phyloP scores from a whole-genome alignment of 2,888 invertebrate species.

The Microplitis manilae region DNA sequence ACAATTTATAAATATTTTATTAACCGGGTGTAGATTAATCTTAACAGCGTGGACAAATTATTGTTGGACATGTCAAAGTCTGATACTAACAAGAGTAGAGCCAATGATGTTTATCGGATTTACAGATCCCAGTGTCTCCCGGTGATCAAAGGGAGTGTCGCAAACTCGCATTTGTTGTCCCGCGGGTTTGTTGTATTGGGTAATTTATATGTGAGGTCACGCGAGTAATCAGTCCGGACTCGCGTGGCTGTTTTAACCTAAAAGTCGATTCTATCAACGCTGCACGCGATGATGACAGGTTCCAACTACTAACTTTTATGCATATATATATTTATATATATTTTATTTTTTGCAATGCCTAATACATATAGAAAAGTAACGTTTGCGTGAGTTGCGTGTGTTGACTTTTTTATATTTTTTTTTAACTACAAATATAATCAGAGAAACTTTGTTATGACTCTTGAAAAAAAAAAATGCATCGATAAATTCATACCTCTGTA shows the following conservation, averaged over 20 bases:
- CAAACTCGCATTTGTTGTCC: background rate
- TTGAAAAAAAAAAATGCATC: background rate
- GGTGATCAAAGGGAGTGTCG: constrained; percentile 17
- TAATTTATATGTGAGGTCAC: constrained; percentile 1
- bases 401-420: background rate
- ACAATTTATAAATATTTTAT: too few relatives aligned
- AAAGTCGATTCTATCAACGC: background rate
- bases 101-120: background rate
- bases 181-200: background rate
- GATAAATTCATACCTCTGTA: background rate
- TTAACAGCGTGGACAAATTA: too few relatives aligned
- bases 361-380: background rate
- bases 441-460: background rate
- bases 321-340: background rate
- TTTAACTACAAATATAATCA: background rate
- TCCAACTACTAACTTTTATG: background rate
- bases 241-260: background rate
- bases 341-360: background rate
- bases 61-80: too few relatives aligned
- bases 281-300: background rate
- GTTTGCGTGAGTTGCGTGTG: background rate
- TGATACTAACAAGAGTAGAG: too few relatives aligned
- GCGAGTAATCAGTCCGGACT: background rate
- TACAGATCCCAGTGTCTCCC: background rate
- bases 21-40: too few relatives aligned